phyloP scores from a whole-genome alignment of 2,113 vertebrate species.

The Phycodurus eques region DNA sequence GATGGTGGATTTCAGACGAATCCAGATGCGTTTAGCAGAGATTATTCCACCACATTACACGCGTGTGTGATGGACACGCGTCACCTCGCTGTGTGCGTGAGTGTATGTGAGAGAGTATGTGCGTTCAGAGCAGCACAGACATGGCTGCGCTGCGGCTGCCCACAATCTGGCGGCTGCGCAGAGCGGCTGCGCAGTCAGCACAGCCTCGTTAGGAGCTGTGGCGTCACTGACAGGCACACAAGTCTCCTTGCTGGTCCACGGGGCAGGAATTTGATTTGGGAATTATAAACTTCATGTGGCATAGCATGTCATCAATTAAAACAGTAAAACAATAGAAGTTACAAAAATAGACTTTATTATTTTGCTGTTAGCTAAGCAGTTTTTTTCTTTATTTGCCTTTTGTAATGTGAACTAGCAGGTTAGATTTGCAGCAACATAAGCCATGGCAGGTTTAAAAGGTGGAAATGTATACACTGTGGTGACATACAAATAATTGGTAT shows the following conservation, averaged over 20 bases:
- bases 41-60: conserved; percentile 1
- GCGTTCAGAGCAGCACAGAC: conserved; percentile 42
- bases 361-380: no score
- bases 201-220: conserved; percentile 63
- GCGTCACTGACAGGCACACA: conserved; percentile 48
- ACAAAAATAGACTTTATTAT: no score
- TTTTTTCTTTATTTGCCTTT: no score
- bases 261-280: neutral
- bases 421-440: no score
- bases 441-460: no score
- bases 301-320: no score
- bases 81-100: neutral
- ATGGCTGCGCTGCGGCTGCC: conserved; percentile 71
- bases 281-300: no score
- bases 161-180: conserved; percentile 67
- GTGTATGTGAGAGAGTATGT: neutral
- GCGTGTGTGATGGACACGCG: neutral
- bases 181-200: conserved; percentile 68
- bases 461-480: no score
- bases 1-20: conserved; percentile 19
- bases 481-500: no score
- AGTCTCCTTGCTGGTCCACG: neutral
- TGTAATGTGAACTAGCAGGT: no score
- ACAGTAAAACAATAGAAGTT: no score
- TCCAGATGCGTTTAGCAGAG: neutral